These are phyloP conservation scores for Junco hyemalis DNA, from an alignment of 2,113 vertebrate species.

Conservation along the genomic window DNA sequence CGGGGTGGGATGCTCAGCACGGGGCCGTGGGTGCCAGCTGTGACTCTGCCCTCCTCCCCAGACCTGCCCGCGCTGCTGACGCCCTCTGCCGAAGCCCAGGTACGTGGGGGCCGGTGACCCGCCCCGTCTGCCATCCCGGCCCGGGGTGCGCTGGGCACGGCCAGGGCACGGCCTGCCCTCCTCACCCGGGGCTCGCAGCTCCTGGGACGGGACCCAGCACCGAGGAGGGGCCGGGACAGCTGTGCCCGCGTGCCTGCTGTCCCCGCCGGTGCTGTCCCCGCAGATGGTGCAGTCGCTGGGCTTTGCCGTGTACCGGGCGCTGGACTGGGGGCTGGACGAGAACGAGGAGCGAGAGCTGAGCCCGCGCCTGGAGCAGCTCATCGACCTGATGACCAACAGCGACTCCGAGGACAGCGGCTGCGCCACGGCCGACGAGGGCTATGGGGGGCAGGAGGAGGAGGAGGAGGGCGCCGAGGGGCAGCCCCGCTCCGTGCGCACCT, in stretches of 20 bases:
- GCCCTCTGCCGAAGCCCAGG: constrained; percentile 50
- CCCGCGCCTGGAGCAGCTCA: constrained; percentile 89
- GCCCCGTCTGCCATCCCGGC: rapidly evolving
- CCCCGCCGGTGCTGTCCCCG: not conserved
- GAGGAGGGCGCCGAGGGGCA: constrained; percentile 66
- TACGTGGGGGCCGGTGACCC: not conserved
- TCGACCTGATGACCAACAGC: constrained; percentile 87
- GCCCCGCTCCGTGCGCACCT: constrained; percentile 74
- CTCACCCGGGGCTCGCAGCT: rapidly evolving
- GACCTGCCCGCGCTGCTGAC: constrained; percentile 47
- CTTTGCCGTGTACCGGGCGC: constrained; percentile 90
- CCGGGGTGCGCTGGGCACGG: not conserved
- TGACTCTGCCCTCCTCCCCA: constrained; percentile 16
- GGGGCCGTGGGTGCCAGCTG: rapidly evolving
- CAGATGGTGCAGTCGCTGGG: constrained; percentile 93
- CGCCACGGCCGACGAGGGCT: constrained; percentile 83
- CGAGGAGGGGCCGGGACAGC: rapidly evolving
- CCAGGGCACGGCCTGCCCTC: not conserved
- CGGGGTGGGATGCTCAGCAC: rapidly evolving
- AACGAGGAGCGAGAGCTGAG: constrained; percentile 92
- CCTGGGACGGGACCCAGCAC: not conserved
- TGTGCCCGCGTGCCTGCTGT: rapidly evolving
- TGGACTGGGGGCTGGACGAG: constrained; percentile 96
- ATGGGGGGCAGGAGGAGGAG: constrained; percentile 89
- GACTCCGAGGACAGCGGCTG: constrained; percentile 63